These are phyloP conservation scores for Xenopus borealis DNA, from an alignment of 2,113 vertebrate genomes.

Conservation along the genomic window DNA sequence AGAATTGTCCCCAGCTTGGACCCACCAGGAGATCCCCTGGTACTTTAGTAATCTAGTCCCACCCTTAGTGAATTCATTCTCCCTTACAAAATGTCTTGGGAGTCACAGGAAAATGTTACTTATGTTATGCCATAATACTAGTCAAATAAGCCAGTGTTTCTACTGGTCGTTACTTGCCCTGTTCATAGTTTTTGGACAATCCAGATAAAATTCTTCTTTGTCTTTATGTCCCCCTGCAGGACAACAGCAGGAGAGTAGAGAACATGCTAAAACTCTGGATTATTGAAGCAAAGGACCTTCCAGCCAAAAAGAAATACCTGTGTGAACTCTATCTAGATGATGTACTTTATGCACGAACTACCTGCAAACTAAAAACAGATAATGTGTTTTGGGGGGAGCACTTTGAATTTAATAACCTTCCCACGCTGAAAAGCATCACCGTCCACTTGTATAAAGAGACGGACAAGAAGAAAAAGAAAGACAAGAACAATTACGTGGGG, in stretches of 20 bases:
- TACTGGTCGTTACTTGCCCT: too few species aligned
- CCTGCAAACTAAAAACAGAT: slow-evolving; percentile 96
- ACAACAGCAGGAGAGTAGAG: slow-evolving; percentile 94
- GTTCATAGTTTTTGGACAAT: too few species aligned
- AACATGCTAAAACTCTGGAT: slow-evolving; percentile 93
- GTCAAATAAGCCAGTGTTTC: too few species aligned
- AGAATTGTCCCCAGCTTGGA: too few species aligned
- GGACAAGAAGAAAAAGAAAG: slow-evolving; percentile 98
- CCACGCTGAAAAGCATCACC: slow-evolving; percentile 79
- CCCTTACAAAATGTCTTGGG: too few species aligned
- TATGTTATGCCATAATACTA: too few species aligned
- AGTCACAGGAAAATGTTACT: too few species aligned
- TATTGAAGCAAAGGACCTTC: slow-evolving; percentile 97
- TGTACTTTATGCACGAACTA: slow-evolving; percentile 93
- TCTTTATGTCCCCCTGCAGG: slow-evolving; percentile 61
- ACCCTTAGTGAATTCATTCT: too few species aligned
- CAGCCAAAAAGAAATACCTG: slow-evolving; percentile 95
- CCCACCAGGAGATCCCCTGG: too few species aligned
- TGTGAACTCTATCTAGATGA: slow-evolving; percentile 96
- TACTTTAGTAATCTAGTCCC: too few species aligned
- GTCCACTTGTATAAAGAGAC: slow-evolving; percentile 96
- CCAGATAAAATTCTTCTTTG: too few species aligned
- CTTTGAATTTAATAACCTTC: slow-evolving; percentile 98
- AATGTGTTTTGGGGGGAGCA: slow-evolving; percentile 98
- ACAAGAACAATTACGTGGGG: slow-evolving; percentile 95